A percentile compares a stretch with the other conserved stretches of the same genome.
These are phyloP conservation scores for Bagarius yarrelli DNA, from an alignment of 2,113 vertebrate species.

Conservation along the genomic window DNA sequence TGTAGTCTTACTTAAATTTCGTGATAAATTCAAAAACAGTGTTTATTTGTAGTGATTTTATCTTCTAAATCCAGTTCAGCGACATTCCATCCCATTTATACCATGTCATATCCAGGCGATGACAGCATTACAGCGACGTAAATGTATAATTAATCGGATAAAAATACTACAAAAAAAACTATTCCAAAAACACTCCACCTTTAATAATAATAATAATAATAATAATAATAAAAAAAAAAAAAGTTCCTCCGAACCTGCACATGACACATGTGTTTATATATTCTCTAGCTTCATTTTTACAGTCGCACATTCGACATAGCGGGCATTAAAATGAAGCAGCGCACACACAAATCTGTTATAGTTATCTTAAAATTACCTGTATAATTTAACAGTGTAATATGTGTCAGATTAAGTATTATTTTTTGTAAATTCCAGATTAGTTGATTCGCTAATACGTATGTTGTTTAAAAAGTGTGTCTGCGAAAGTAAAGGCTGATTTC, in stretches of 20 bases:
- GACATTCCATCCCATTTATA: not conserved
- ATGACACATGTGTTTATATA: conserved; percentile 10
- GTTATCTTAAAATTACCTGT: not conserved
- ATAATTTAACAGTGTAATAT: not conserved
- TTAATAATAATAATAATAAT: too few species aligned
- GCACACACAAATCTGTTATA: rapidly evolving
- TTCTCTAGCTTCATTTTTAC: not conserved
- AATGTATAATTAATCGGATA: not conserved
- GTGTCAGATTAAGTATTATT: not conserved
- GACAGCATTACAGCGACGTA: not conserved
- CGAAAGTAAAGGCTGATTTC: too few species aligned
- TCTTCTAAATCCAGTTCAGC: not conserved
- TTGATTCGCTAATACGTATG: not conserved
- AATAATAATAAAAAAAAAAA: too few species aligned
- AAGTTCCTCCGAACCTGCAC: conserved; percentile 3
- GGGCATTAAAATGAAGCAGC: conserved; percentile 16
- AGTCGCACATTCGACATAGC: conserved; percentile 54
- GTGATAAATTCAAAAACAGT: not conserved
- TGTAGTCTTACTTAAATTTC: not conserved
- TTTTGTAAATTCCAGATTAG: too few species aligned
- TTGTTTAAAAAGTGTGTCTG: not conserved
- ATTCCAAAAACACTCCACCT: not conserved
- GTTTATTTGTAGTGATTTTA: not conserved
- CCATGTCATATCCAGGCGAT: not conserved
- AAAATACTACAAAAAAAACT: not conserved